phyloP scores from a whole-genome alignment of 1,140 invertebrate species.

The Camponotus floridanus region DNA sequence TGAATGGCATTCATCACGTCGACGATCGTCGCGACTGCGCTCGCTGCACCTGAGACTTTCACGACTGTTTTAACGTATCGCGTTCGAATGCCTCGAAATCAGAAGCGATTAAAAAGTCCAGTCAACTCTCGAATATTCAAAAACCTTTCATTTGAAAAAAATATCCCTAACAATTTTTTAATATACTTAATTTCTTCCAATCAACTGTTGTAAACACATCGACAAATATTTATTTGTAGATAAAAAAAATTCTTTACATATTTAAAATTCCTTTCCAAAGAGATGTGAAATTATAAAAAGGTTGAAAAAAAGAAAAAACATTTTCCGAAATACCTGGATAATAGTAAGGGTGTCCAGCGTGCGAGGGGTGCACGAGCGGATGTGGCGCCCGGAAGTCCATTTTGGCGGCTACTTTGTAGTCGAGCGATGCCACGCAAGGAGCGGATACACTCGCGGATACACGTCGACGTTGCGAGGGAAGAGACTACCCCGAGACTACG shows the following conservation, averaged over 20 bases:
- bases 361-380: slow-evolving; percentile 82
- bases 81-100: slow-evolving; percentile 19
- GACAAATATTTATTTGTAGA: too few species aligned
- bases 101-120: neutral
- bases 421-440: slow-evolving; percentile 24
- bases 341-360: slow-evolving; percentile 83
- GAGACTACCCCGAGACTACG: slow-evolving; percentile 27
- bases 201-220: too few species aligned
- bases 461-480: slow-evolving; percentile 34
- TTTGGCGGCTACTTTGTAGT: slow-evolving; percentile 56
- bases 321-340: slow-evolving; percentile 80
- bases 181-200: neutral
- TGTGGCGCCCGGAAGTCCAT: slow-evolving; percentile 85
- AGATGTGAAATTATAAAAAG: too few species aligned
- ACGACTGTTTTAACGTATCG: neutral
- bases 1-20: slow-evolving; percentile 36
- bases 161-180: neutral
- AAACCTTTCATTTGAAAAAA: neutral
- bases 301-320: neutral
- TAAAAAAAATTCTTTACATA: too few species aligned
- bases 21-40: slow-evolving; percentile 11
- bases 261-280: too few species aligned
- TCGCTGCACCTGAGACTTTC: slow-evolving; percentile 10
- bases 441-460: slow-evolving; percentile 11
- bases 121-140: neutral